Base-by-base conservation (phyloP, 2,888 invertebrate genomes). In the Argyresthia goedartella region DNA sequence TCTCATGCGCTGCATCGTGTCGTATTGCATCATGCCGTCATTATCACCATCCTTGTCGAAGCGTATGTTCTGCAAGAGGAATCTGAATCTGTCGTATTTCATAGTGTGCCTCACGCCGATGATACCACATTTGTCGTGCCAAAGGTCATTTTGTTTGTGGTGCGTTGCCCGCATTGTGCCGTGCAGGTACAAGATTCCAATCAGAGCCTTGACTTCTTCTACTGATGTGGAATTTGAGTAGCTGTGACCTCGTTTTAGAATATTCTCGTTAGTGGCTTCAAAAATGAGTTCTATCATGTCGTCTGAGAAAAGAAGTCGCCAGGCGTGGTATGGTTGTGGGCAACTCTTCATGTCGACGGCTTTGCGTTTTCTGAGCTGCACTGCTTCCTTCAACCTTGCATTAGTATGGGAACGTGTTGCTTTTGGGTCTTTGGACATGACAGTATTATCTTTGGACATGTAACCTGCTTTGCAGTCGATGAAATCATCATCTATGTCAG, bases 91-190 rank as follows among this genome's bases (percentile, higher is more conserved):
- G 9, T 80, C 73, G 55, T 71, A 66, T 52, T 67, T 72, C 80
- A 87, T 86, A 14, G 76, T 61, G 52, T 62, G 69, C 57, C 61
- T 71, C 49, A 87, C 60, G 54, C 76, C 74, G 14, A 71, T 61
- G 49, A 73, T 60, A 46, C 85, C 85, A 59, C 60, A 71, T 13
- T 77, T 69, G 49, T 61, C 65, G 55, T 75, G 69, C 85, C 86
- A 87, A 55, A 86, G 73, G 58, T 86, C 82, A 60, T 58, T 62
- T 50, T 66, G 66, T 61, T 74, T 76, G 55, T 75, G 73, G 69
- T 80, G 73, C 14, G 77, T 79, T 25, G 85, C 73, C 57, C 84
- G 69, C 72, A 79, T 76, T 59, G 84, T 73, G 7, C 85, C 86
- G 57, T 79, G 75, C 49, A 81, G 65, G 62, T 87, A 86, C 53